phyloP scores from a whole-genome alignment of 2,888 invertebrate species.

The Limulus polyphemus region DNA sequence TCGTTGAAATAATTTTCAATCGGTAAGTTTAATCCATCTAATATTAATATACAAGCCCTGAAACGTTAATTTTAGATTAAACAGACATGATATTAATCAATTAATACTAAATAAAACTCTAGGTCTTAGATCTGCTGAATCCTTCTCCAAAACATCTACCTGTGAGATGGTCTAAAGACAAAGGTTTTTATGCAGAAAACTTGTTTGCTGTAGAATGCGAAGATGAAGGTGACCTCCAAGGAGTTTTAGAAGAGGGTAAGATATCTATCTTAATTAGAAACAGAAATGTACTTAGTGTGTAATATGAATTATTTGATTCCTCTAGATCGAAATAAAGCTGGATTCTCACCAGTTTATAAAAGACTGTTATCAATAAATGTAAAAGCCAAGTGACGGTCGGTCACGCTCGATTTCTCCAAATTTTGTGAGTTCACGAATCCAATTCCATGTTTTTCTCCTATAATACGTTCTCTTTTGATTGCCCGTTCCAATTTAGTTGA shows the following conservation, averaged over 20 bases:
- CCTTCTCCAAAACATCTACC: conserved; percentile 70
- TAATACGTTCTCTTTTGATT: no score
- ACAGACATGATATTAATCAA: no score
- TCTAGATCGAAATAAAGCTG: not conserved
- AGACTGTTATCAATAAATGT: not conserved
- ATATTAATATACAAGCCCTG: no score
- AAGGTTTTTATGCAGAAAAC: conserved; percentile 88
- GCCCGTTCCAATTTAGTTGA: no score
- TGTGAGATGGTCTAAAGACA: conserved; percentile 82
- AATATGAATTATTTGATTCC: not conserved
- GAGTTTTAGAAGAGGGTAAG: conserved; percentile 84
- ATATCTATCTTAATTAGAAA: no score
- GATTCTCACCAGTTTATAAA: no score
- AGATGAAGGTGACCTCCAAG: conserved; percentile 77
- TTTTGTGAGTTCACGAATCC: no score
- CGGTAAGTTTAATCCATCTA: not conserved
- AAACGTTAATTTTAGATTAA: no score
- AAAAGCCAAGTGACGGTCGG: not conserved
- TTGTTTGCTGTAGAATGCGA: conserved; percentile 91
- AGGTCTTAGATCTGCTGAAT: conserved; percentile 89
- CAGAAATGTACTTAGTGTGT: not conserved
- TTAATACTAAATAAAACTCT: conserved; percentile 18
- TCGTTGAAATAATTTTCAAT: not conserved
- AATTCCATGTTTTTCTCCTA: no score
- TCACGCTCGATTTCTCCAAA: no score